Evolutionary conservation across 37 sponge, comb jelly and placozoan species (phyloP).

Genomic region (Crambe crambe): DNA sequence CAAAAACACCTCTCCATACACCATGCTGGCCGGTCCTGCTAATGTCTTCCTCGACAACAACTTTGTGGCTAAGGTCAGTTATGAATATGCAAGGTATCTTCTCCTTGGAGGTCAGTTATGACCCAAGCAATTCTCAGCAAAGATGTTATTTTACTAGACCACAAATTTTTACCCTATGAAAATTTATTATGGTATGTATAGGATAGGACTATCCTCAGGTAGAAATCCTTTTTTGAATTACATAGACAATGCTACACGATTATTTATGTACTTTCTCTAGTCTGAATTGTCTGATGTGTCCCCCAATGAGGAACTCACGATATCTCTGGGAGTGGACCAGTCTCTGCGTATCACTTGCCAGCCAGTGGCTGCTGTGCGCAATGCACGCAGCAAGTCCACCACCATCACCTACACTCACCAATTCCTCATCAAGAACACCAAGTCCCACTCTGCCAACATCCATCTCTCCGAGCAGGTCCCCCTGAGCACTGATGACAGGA

Average conservation of each 20-base stretch:
- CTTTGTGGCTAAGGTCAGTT: conserved; percentile 64
- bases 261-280: too few species aligned
- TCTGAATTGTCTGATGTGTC: conserved; percentile 33
- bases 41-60: conserved; percentile 69
- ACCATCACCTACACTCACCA: conserved; percentile 39
- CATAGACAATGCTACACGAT: too few species aligned
- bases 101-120: too few species aligned
- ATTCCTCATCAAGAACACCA: conserved; percentile 69
- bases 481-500: conserved; percentile 67
- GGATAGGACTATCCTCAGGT: too few species aligned
- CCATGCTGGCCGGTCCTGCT: conserved; percentile 67
- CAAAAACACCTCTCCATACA: conserved; percentile 55
- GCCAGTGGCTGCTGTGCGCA: conserved; percentile 32
- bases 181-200: too few species aligned
- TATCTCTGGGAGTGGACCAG: conserved; percentile 65
- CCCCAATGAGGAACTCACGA: conserved; percentile 50
- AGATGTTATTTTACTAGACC: too few species aligned
- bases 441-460: conserved; percentile 29
- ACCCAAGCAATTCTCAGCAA: too few species aligned
- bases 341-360: conserved; percentile 53
- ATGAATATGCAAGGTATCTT: too few species aligned
- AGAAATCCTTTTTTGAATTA: too few species aligned
- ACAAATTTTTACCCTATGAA: too few species aligned
- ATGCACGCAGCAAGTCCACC: conserved; percentile 13
- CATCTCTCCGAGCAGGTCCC: conserved; percentile 70